Evolutionary conservation across 2,888 invertebrate genomes (phyloP).

Genomic region (Lacanobia oleracea): DNA sequence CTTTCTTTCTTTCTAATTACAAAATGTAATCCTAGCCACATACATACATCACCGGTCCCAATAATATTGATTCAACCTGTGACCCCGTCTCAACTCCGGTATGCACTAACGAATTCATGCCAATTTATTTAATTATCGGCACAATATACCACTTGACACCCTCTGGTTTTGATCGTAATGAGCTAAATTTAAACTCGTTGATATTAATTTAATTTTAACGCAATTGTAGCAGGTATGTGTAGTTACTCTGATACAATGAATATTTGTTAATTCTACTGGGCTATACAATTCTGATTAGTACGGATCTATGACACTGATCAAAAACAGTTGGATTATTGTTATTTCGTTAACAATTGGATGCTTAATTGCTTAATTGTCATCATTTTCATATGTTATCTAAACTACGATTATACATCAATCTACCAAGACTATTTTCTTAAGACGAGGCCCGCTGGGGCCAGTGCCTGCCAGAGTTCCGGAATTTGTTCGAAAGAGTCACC

Average conservation of each 20-base stretch:
- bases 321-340: neutral
- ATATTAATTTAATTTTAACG: neutral
- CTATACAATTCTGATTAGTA: neutral
- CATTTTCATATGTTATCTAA: too few species aligned
- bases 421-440: too few species aligned
- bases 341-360: neutral
- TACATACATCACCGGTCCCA: neutral
- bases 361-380: neutral
- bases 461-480: too few species aligned
- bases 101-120: slow-evolving; percentile 19
- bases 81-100: neutral
- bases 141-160: neutral
- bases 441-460: too few species aligned
- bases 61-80: neutral
- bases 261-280: too few species aligned
- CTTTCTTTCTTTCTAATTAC: neutral
- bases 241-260: too few species aligned
- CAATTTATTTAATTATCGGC: slow-evolving; percentile 4
- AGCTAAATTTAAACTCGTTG: neutral
- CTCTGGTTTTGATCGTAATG: slow-evolving; percentile 15
- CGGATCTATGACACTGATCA: neutral
- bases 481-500: too few species aligned
- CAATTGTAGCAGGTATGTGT: neutral
- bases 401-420: too few species aligned
- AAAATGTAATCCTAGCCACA: neutral